These are phyloP conservation scores for Thalpophila matura DNA, from an alignment of 2,888 invertebrate species.

Conservation along the genomic window DNA sequence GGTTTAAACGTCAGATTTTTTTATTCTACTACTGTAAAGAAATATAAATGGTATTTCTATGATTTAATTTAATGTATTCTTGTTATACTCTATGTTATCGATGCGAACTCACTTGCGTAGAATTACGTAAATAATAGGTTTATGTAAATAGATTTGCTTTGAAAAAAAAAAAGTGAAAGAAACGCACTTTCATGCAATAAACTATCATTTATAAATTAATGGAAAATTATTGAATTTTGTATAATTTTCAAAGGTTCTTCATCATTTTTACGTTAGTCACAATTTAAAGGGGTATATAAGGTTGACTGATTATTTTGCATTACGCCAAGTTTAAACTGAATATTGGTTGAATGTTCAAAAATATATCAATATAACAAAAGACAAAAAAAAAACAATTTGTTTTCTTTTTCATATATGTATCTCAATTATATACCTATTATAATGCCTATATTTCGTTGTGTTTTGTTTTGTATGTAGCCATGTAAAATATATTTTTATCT, in stretches of 20 bases:
- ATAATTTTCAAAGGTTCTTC: constrained; percentile 50
- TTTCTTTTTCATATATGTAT: constrained; percentile 40
- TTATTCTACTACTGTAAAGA: constrained; percentile 75
- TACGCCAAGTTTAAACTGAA: constrained; percentile 46
- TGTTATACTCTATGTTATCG: constrained; percentile 69
- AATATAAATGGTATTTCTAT: constrained; percentile 73
- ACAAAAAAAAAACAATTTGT: constrained; percentile 50
- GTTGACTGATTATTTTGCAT: constrained; percentile 63
- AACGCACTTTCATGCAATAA: constrained; percentile 70
- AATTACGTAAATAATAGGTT: constrained; percentile 79
- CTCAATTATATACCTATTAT: constrained; percentile 40
- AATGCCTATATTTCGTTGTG: constrained; percentile 24
- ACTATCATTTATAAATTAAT: constrained; percentile 57
- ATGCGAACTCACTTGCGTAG: constrained; percentile 75
- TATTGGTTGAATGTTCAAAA: constrained; percentile 53
- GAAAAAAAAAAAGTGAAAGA: constrained; percentile 65
- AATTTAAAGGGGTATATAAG: constrained; percentile 56
- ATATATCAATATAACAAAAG: constrained; percentile 59
- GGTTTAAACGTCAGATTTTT: constrained; percentile 70
- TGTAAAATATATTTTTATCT: constrained; percentile 55
- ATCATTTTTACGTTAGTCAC: constrained; percentile 55
- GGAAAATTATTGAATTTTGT: constrained; percentile 53
- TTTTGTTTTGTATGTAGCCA: constrained; percentile 50
- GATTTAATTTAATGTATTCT: constrained; percentile 71
- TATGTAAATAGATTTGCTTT: constrained; percentile 87